Percentiles rank a stretch among this genome's conserved stretches.
phyloP scores from a whole-genome alignment of 2,113 vertebrate genomes.

The Hassar affinis region DNA sequence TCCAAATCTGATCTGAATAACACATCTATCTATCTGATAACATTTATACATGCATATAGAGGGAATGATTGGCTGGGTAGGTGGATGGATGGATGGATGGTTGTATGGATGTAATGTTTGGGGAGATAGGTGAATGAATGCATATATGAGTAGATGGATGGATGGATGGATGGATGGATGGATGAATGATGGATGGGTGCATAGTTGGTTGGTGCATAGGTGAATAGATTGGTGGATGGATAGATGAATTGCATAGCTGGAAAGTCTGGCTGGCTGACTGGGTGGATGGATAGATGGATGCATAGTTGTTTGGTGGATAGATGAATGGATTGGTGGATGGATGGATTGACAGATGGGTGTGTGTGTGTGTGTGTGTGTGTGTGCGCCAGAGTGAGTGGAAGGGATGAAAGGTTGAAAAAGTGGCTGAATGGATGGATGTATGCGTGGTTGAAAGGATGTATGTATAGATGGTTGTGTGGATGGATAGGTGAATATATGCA shows the following conservation, averaged over 20 bases:
- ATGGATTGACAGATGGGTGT: neutral
- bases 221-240: too few species aligned
- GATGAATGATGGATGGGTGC: too few species aligned
- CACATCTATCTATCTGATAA: neutral
- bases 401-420: neutral
- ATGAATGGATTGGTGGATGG: neutral
- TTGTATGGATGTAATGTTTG: neutral
- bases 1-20: neutral
- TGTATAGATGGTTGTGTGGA: neutral
- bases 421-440: neutral
- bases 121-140: too few species aligned
- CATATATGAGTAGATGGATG: too few species aligned
- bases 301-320: neutral
- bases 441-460: neutral
- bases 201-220: too few species aligned
- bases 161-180: too few species aligned
- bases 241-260: too few species aligned
- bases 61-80: neutral
- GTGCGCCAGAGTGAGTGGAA: too few species aligned
- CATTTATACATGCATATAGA: neutral
- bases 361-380: neutral
- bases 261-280: too few species aligned
- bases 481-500: neutral
- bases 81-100: neutral
- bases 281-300: neutral